Base-by-base conservation (phyloP, 53 echinoderm and acorn worm genomes). In the Astropecten irregularis region DNA sequence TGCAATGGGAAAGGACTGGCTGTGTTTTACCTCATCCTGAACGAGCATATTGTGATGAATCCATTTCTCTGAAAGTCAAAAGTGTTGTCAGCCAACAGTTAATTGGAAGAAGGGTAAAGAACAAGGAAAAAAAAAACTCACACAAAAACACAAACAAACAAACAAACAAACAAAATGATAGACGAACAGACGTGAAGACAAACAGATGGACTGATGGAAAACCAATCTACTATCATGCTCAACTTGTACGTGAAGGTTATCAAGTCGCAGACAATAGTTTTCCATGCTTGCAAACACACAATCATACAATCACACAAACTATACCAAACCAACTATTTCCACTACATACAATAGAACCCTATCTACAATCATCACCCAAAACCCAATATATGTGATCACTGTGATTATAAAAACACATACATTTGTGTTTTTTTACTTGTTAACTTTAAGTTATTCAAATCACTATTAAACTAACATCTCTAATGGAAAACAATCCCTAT, bases 41-140 rank as follows among this genome's bases (percentile, higher is more conserved):
- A 79, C 79, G 62, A 62, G 62, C 79, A 79, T 44, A 16, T 79
- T 79, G 79, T 79, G 79, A 61, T 79, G 79, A 39, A 52, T 15
- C 36, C 79, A 69, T 46, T 79, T 62, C 42, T 82, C 81, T 82
- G 82, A 82, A 82, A 82, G 62, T 71, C 63, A 88, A 81, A 88
- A 81, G 81, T 88, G 82, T 59, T 82, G 82, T 81, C 82, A 82
- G 70, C 71, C 87, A 77, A 81, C 86, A 40, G 76, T 85, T 85
- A 85, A 85, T 79, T 76, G 81, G 67, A 79, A 48, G 82, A 81
- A 63, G 51, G 71, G 21, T 38, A 88, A 68, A 50, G 70, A 66
- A 86, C 34, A 63, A 66, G 35, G 61, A n/a, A n/a, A n/a, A n/a
- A n/a, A n/a, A n/a, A n/a, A n/a, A n/a, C n/a, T n/a, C n/a, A n/a